Conservation (phyloP, 2,888 invertebrate genomes). For the Nymphalis urticae region DNA sequence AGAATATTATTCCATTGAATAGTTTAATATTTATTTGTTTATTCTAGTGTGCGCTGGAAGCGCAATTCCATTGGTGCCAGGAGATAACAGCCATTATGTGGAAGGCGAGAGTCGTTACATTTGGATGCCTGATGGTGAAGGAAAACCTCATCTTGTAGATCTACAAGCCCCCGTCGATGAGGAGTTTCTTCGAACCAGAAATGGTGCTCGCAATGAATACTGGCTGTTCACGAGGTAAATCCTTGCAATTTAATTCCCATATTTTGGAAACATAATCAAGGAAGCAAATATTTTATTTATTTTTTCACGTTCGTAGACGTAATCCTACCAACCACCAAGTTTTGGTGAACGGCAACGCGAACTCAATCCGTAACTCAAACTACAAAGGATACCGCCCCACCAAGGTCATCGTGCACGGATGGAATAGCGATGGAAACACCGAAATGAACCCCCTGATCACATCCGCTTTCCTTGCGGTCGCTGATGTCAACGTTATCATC, state of each 20-base stretch:
- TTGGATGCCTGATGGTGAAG: conserved; percentile 71
- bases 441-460: conserved; percentile 46
- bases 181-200: conserved; percentile 46
- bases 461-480: conserved; percentile 49
- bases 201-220: conserved; percentile 63
- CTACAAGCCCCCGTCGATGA: conserved; percentile 53
- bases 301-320: conserved; percentile 43
- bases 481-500: conserved; percentile 58
- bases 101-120: conserved; percentile 70
- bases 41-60: conserved; percentile 55
- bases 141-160: conserved; percentile 61
- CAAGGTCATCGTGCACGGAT: conserved; percentile 55
- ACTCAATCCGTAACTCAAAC: conserved; percentile 50
- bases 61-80: conserved; percentile 55
- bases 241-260: background rate
- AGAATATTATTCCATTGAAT: too few relatives aligned
- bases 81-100: conserved; percentile 70
- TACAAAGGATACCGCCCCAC: conserved; percentile 46
- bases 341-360: conserved; percentile 47
- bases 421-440: conserved; percentile 51
- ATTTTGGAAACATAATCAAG: background rate
- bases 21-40: conserved; percentile 11
- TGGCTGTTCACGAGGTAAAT: conserved; percentile 57
- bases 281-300: too few relatives aligned
- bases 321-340: conserved; percentile 48